Evolutionary conservation across 2,113 vertebrate species (phyloP).

Genomic region (Penelope pileata): DNA sequence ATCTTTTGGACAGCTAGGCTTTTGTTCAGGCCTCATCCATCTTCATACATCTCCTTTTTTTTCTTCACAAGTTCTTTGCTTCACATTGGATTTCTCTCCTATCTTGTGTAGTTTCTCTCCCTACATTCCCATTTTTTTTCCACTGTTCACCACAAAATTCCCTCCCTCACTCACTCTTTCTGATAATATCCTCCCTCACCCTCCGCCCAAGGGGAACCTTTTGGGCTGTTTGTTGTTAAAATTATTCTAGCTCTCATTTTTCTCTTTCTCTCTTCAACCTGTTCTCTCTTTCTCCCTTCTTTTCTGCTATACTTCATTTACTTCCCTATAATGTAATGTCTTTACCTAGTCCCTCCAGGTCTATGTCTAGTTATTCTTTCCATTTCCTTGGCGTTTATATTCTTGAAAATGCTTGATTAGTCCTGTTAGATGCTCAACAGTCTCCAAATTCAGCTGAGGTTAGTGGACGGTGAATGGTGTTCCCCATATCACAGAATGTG

Average conservation of each 20-base stretch:
- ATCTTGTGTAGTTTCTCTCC: neutral
- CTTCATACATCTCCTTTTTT: neutral
- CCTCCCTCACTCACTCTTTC: neutral
- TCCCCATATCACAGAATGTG: rapidly evolving
- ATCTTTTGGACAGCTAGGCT: neutral
- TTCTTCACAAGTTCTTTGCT: neutral
- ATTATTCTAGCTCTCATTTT: neutral
- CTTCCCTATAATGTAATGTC: neutral
- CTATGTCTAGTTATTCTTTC: neutral
- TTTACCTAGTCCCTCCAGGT: neutral
- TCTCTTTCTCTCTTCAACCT: neutral
- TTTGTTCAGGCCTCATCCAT: neutral
- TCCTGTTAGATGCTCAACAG: neutral
- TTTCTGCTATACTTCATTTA: neutral
- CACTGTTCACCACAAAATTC: neutral
- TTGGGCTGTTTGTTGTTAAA: neutral
- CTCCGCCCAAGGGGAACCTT: neutral
- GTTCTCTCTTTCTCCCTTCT: neutral
- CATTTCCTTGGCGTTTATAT: neutral
- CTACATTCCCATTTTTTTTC: neutral
- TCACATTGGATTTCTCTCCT: neutral
- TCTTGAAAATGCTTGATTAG: neutral
- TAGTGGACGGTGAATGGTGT: neutral
- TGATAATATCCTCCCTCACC: neutral
- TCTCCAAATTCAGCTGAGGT: neutral